phyloP scores from a whole-genome alignment of 2,113 vertebrate species.

The Clarias gariepinus region DNA sequence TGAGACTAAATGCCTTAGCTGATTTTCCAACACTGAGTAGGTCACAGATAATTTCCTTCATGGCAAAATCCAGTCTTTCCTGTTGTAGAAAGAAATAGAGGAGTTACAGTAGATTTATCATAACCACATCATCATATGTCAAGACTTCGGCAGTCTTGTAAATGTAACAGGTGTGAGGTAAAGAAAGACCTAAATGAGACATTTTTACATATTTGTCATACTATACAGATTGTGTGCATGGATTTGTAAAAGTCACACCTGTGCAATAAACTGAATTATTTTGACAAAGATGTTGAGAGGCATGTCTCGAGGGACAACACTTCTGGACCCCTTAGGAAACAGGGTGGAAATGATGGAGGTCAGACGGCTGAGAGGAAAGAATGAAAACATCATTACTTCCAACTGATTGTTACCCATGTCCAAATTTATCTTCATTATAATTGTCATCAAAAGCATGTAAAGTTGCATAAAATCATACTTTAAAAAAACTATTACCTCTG shows the following conservation, averaged over 20 bases:
- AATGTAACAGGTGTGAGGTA: background rate
- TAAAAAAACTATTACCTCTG: slow-evolving; percentile 80
- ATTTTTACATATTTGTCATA: background rate
- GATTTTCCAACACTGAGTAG: slow-evolving; percentile 96
- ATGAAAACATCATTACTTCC: background rate
- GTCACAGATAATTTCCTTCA: slow-evolving; percentile 99
- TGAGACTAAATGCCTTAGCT: slow-evolving; percentile 97
- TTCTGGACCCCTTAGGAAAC: slow-evolving; percentile 96
- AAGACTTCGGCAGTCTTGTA: background rate
- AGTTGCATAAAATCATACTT: background rate
- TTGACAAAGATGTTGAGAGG: slow-evolving; percentile 99
- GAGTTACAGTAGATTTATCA: background rate
- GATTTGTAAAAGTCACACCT: slow-evolving; percentile 72
- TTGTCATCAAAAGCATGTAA: background rate
- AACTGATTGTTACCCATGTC: background rate
- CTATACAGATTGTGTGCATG: background rate
- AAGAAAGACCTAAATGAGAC: background rate
- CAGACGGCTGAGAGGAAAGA: slow-evolving; percentile 79
- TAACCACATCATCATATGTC: background rate
- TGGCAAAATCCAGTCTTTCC: slow-evolving; percentile 98
- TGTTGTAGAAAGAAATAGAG: slow-evolving; percentile 60
- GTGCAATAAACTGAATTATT: slow-evolving; percentile 99
- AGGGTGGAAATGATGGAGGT: slow-evolving; percentile 95
- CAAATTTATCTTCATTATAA: background rate
- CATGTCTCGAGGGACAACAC: slow-evolving; percentile 96